Percentiles rank a stretch among this genome's conserved stretches.
Conservation (phyloP, 2,113 vertebrate species). For the Nematolebias whitei region DNA sequence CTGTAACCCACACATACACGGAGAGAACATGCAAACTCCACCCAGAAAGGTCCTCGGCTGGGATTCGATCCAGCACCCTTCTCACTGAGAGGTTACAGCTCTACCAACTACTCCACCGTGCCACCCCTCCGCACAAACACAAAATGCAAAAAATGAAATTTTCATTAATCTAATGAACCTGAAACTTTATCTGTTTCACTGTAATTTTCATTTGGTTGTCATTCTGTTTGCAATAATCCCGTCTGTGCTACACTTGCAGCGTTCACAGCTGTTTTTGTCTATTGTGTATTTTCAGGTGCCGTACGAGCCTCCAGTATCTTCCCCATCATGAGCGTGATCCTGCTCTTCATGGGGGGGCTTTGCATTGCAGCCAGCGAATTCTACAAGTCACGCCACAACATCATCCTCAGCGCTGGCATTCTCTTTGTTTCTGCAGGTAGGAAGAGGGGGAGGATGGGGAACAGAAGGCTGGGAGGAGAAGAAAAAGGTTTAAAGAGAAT, state of each 20-base stretch:
- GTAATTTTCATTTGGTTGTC: neutral
- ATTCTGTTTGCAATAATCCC: neutral
- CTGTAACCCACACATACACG: too few species aligned
- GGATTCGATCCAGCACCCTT: too few species aligned
- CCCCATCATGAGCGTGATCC: slow-evolving; percentile 99
- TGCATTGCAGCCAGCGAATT: slow-evolving; percentile 99
- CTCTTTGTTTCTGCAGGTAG: slow-evolving; percentile 98
- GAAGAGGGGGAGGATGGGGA: neutral
- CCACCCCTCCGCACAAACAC: too few species aligned
- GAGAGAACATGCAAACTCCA: too few species aligned
- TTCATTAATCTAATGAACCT: neutral
- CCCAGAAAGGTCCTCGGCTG: too few species aligned
- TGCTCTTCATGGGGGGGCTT: slow-evolving; percentile 98
- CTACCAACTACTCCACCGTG: too few species aligned
- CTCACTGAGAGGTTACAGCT: too few species aligned
- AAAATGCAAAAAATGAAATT: too few species aligned
- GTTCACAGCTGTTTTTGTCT: neutral
- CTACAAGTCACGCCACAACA: slow-evolving; percentile 99
- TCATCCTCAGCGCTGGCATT: slow-evolving; percentile 98
- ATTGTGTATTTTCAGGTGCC: slow-evolving; percentile 84
- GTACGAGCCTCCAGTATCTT: slow-evolving; percentile 99
- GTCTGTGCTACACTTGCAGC: neutral
- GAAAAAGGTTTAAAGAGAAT: too few species aligned
- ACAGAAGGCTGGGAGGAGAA: too few species aligned
- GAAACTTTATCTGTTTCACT: neutral